Conservation (phyloP, 2,888 invertebrate genomes). For the Tenthredo mesomela region DNA sequence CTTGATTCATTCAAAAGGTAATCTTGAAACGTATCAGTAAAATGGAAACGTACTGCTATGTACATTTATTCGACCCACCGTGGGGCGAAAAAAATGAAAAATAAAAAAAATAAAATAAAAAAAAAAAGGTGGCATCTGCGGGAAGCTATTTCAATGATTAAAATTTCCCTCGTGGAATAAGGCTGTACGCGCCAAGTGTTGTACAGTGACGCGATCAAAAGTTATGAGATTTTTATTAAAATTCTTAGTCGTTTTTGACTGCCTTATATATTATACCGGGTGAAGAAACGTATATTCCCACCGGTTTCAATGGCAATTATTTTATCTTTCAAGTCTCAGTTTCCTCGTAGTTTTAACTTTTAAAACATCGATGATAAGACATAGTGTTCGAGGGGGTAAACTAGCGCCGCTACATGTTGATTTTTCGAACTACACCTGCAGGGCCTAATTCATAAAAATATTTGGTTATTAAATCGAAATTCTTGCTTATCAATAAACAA, state of each 20-base stretch:
- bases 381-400: no score
- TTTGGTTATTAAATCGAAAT: no score
- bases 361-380: neutral
- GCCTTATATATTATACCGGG: neutral
- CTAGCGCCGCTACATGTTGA: no score
- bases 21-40: neutral
- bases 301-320: neutral
- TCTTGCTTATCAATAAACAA: no score
- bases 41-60: constrained; percentile 11
- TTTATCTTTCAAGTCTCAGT: neutral
- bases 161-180: constrained; percentile 16
- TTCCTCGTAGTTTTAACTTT: neutral
- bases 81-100: neutral
- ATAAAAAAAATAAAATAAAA: neutral
- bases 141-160: constrained; percentile 34
- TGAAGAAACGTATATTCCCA: neutral
- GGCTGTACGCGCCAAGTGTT: constrained; percentile 5
- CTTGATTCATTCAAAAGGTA: constrained; percentile 20
- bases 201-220: constrained; percentile 12
- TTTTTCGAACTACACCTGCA: no score
- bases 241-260: constrained; percentile 13
- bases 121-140: constrained; percentile 1
- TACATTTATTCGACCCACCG: constrained; percentile 10
- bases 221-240: constrained; percentile 14
- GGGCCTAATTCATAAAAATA: no score